phyloP scores from a whole-genome alignment of 2,797 vertebrate species.

The Peromyscus melanophrys region DNA sequence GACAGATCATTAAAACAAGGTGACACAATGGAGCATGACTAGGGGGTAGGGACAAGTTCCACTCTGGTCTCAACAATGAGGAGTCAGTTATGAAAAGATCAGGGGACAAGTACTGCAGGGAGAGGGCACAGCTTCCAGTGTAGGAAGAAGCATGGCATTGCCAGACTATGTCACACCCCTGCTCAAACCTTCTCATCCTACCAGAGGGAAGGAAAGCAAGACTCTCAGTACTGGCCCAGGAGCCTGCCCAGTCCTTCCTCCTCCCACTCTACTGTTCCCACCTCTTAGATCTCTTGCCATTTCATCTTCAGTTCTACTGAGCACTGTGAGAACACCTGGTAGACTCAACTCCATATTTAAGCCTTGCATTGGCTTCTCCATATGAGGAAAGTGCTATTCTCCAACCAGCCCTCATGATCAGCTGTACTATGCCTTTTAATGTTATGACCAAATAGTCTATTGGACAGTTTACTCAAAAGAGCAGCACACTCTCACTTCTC shows the following conservation, averaged over 20 bases:
- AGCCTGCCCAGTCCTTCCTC: not conserved
- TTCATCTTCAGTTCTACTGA: not conserved
- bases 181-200: not conserved
- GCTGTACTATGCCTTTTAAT: not conserved
- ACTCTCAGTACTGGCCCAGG: not conserved
- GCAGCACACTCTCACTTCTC: not conserved
- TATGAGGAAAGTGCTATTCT: not conserved
- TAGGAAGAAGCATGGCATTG: not conserved
- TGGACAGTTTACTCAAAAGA: constrained; percentile 7
- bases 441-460: not conserved
- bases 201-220: not conserved
- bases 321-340: not conserved
- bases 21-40: not conserved
- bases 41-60: not conserved
- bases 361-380: not conserved
- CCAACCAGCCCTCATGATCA: accelerated
- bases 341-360: not conserved
- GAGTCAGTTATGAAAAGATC: not conserved
- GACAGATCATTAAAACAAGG: not conserved
- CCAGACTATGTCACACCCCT: too few species aligned
- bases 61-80: not conserved
- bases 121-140: not conserved
- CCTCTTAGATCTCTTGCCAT: not conserved
- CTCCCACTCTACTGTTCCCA: accelerated
- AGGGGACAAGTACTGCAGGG: not conserved